Conservation (phyloP, 2,888 invertebrate genomes). For the Gymnoscelis rufifasciata region DNA sequence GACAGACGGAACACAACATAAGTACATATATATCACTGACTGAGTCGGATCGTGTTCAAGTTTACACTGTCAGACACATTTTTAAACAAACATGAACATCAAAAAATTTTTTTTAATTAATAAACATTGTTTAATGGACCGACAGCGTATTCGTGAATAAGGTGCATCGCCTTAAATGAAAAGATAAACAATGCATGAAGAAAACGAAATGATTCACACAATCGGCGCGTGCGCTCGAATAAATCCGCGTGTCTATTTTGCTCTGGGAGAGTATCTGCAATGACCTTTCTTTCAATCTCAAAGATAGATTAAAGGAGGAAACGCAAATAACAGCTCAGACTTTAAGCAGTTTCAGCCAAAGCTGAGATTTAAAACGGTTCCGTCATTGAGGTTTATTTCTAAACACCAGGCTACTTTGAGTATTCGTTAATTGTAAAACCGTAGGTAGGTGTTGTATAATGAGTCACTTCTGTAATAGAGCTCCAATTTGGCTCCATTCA, state of each 20-base stretch:
- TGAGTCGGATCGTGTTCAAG: slow-evolving; percentile 7
- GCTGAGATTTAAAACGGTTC: slow-evolving; percentile 22
- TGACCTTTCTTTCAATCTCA: slow-evolving; percentile 30
- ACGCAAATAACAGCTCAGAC: slow-evolving; percentile 24
- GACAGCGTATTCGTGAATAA: slow-evolving; percentile 21
- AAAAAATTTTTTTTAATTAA: slow-evolving; percentile 22
- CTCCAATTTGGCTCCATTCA: slow-evolving; percentile 34
- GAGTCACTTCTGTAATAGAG: slow-evolving; percentile 26
- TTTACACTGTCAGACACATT: slow-evolving; percentile 13
- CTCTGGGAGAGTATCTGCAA: slow-evolving; percentile 3
- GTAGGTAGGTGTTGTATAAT: slow-evolving; percentile 24
- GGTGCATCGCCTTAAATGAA: slow-evolving; percentile 25
- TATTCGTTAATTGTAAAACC: slow-evolving; percentile 18
- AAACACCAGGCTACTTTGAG: slow-evolving; percentile 12
- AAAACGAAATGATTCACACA: slow-evolving; percentile 25
- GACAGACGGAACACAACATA: background rate
- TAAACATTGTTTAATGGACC: slow-evolving; percentile 27
- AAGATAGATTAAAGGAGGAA: slow-evolving; percentile 26
- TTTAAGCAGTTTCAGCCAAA: slow-evolving; percentile 14
- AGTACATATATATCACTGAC: background rate
- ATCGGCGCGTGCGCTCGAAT: slow-evolving; percentile 5
- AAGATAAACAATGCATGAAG: slow-evolving; percentile 26
- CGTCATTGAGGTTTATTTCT: slow-evolving; percentile 29
- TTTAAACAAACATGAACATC: slow-evolving; percentile 24
- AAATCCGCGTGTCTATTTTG: slow-evolving; percentile 15